Conservation (phyloP, 2,113 vertebrate genomes). For the Pyxicephalus adspersus region DNA sequence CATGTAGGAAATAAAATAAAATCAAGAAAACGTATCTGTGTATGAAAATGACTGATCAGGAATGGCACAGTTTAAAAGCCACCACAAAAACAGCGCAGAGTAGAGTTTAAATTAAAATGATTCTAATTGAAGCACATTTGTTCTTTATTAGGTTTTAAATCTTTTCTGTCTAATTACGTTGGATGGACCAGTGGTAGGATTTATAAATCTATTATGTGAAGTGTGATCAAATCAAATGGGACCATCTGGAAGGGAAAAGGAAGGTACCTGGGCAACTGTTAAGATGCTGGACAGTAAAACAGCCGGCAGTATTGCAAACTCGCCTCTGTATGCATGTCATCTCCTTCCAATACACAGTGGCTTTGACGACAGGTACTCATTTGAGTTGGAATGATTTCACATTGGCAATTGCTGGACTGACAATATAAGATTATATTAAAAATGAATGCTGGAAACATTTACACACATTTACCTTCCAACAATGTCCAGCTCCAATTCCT, state of each 20-base stretch:
- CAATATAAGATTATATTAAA: constrained; percentile 36
- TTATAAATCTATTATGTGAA: constrained; percentile 29
- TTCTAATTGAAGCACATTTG: constrained; percentile 19
- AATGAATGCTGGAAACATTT: constrained; percentile 19
- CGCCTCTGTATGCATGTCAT: constrained; percentile 11
- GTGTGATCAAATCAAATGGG: constrained; percentile 33
- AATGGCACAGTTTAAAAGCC: too few species aligned
- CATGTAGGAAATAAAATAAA: background rate
- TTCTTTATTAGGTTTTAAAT: constrained; percentile 14
- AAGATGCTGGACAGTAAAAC: constrained; percentile 40
- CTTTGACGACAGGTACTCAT: background rate
- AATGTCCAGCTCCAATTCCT: background rate
- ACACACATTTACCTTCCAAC: constrained; percentile 26
- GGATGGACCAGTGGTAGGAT: constrained; percentile 3
- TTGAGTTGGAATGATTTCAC: constrained; percentile 22
- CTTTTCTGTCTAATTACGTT: constrained; percentile 17
- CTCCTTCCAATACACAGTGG: constrained; percentile 19
- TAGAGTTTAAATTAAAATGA: too few species aligned
- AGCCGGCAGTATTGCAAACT: constrained; percentile 35
- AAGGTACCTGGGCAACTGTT: constrained; percentile 45
- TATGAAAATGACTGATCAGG: background rate
- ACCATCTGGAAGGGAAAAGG: constrained; percentile 50
- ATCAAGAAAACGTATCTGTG: background rate
- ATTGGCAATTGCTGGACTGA: constrained; percentile 2
- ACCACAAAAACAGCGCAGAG: too few species aligned